phyloP scores from a whole-genome alignment of 1,140 invertebrate genomes.

The Aethina tumida region DNA sequence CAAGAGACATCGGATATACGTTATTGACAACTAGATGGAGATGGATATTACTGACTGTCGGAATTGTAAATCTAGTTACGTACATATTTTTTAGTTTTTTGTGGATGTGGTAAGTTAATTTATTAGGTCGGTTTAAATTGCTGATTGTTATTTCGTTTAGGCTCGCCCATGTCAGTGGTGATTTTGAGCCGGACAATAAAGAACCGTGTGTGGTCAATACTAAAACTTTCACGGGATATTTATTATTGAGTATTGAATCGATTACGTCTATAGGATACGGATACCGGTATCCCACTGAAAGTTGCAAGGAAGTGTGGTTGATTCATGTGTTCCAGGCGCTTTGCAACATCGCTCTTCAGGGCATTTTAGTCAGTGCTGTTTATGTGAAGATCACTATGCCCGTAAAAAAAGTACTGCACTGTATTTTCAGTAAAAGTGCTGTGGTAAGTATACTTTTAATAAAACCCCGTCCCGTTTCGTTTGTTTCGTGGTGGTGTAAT shows the following conservation, averaged over 20 bases:
- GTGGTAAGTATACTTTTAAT: slow-evolving; percentile 20
- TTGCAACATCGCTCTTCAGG: slow-evolving; percentile 26
- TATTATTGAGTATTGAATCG: slow-evolving; percentile 28
- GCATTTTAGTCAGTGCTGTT: slow-evolving; percentile 25
- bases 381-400: slow-evolving; percentile 29
- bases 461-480: too few relatives aligned
- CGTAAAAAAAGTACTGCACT: slow-evolving; percentile 13
- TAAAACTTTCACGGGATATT: slow-evolving; percentile 22
- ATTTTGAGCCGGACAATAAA: slow-evolving; percentile 15
- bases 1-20: slow-evolving; percentile 49
- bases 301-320: slow-evolving; percentile 24
- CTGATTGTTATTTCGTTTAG: too few relatives aligned
- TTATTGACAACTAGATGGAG: slow-evolving; percentile 51
- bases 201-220: slow-evolving; percentile 21
- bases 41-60: slow-evolving; percentile 45
- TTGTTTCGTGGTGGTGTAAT: too few relatives aligned
- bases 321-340: slow-evolving; percentile 23
- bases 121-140: too few relatives aligned
- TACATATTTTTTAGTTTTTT: slow-evolving; percentile 24
- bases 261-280: slow-evolving; percentile 29
- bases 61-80: slow-evolving; percentile 22
- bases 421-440: slow-evolving; percentile 28
- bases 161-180: slow-evolving; percentile 23
- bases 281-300: slow-evolving; percentile 24
- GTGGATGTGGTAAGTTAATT: too few relatives aligned